Conservation (phyloP, 2,113 vertebrate species). For the Numenius arquata region DNA sequence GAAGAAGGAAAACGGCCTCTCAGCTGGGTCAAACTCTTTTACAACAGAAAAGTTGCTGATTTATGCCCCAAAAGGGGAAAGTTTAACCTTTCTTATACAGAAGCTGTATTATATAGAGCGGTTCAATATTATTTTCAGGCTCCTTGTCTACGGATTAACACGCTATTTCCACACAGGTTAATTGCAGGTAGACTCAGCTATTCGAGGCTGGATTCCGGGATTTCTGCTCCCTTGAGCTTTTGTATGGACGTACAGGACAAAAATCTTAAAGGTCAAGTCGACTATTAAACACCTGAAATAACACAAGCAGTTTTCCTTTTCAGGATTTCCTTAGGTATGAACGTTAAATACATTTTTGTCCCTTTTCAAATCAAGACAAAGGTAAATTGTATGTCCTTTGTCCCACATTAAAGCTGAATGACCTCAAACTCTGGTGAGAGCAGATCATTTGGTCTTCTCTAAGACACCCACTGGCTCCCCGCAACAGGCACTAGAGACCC, state of each 20-base stretch:
- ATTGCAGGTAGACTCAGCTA: not conserved
- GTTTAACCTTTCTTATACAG: not conserved
- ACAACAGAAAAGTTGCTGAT: not conserved
- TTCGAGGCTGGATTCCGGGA: not conserved
- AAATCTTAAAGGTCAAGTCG: not conserved
- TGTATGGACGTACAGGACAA: not conserved
- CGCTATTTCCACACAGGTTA: not conserved
- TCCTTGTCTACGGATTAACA: not conserved
- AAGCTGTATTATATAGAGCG: not conserved
- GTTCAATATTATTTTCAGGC: not conserved
- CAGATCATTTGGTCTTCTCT: not conserved
- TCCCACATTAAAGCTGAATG: not conserved
- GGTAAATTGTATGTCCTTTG: not conserved
- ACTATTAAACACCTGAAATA: not conserved
- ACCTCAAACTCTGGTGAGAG: not conserved
- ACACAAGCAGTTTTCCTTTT: not conserved
- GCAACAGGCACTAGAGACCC: not conserved
- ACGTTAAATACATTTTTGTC: not conserved
- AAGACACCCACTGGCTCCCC: not conserved
- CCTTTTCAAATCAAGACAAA: not conserved
- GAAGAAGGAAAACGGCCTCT: not conserved
- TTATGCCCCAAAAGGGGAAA: not conserved
- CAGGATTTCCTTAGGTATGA: not conserved
- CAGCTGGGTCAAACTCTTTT: not conserved
- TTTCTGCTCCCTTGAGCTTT: conserved; percentile 12